Percentiles rank a stretch among this genome's conserved stretches.
Evolutionary conservation across 2,888 invertebrate genomes (phyloP).

Genomic region (Lycia hirtaria): DNA sequence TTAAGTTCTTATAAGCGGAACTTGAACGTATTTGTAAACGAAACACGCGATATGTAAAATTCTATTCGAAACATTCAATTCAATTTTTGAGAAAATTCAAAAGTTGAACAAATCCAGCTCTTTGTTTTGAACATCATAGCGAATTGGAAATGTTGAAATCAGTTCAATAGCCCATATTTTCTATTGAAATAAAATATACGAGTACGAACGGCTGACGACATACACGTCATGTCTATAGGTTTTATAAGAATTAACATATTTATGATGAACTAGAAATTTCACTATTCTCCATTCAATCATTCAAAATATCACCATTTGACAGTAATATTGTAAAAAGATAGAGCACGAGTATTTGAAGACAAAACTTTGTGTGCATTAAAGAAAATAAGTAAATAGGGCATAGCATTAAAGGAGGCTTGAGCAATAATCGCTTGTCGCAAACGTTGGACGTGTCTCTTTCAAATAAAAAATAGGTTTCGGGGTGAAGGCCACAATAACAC

Average conservation of each 20-base stretch:
- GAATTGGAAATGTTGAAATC: slow-evolving; percentile 50
- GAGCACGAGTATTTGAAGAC: slow-evolving; percentile 47
- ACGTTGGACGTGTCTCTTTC: slow-evolving; percentile 63
- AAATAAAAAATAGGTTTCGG: slow-evolving; percentile 68
- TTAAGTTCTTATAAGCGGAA: neutral
- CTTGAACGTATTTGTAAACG: neutral
- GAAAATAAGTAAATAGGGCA: slow-evolving; percentile 43
- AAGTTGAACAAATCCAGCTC: slow-evolving; percentile 34
- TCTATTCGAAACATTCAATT: slow-evolving; percentile 1
- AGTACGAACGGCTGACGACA: slow-evolving; percentile 38
- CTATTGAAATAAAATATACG: slow-evolving; percentile 52
- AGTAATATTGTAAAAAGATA: slow-evolving; percentile 45
- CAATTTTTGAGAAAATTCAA: slow-evolving; percentile 8
- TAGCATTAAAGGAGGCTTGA: slow-evolving; percentile 55
- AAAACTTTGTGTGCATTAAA: slow-evolving; percentile 33
- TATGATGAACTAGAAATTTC: slow-evolving; percentile 11
- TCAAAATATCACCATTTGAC: neutral
- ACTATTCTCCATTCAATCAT: slow-evolving; percentile 3
- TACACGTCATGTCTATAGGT: slow-evolving; percentile 31
- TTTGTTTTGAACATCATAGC: slow-evolving; percentile 49
- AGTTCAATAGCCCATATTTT: slow-evolving; percentile 57
- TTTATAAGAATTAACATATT: slow-evolving; percentile 40
- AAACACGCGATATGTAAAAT: neutral
- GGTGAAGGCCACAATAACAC: slow-evolving; percentile 64
- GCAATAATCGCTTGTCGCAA: slow-evolving; percentile 61